Percentiles rank a stretch among this genome's conserved stretches.
Evolutionary conservation across 30 jellyfish, hydroid and myxozoan genomes (phyloP).

Genomic region (Haliclystus octoradiatus): DNA sequence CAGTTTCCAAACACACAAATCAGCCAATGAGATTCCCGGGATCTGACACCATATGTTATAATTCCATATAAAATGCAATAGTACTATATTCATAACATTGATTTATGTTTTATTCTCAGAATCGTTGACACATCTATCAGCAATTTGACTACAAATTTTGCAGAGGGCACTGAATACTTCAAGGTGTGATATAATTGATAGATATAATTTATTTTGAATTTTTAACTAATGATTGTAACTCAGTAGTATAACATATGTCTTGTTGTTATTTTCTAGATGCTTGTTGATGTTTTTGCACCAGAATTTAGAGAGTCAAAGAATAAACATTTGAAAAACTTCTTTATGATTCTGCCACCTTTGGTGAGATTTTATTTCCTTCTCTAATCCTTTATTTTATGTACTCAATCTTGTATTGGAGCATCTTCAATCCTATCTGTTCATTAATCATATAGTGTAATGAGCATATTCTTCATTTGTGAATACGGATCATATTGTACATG

Average conservation of each 20-base stretch:
- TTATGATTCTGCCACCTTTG: slow-evolving; percentile 85
- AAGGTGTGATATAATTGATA: slow-evolving; percentile 59
- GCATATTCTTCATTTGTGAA: too few species aligned
- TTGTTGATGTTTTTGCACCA: slow-evolving; percentile 92
- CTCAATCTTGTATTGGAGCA: not conserved
- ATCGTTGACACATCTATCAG: slow-evolving; percentile 68
- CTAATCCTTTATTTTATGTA: not conserved
- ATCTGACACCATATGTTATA: too few species aligned
- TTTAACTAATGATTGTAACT: too few species aligned
- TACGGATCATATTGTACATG: too few species aligned
- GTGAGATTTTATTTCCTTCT: slow-evolving; percentile 22
- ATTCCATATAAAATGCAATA: too few species aligned
- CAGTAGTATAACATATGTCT: too few species aligned
- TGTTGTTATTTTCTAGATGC: slow-evolving; percentile 79
- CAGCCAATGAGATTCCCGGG: too few species aligned
- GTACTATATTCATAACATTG: too few species aligned
- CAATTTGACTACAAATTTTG: slow-evolving; percentile 69
- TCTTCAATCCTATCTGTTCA: not conserved
- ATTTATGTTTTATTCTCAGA: slow-evolving; percentile 36
- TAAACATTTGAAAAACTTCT: slow-evolving; percentile 76
- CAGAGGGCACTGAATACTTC: slow-evolving; percentile 91
- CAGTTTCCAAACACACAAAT: too few species aligned
- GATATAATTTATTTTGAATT: too few species aligned
- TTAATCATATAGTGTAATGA: not conserved
- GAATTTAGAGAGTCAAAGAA: slow-evolving; percentile 89